Evolutionary conservation across 2,888 invertebrate genomes (phyloP), one percentile per base, ranked within the genome.

Genomic region (Drepanosiphum platanoidis): DNA sequence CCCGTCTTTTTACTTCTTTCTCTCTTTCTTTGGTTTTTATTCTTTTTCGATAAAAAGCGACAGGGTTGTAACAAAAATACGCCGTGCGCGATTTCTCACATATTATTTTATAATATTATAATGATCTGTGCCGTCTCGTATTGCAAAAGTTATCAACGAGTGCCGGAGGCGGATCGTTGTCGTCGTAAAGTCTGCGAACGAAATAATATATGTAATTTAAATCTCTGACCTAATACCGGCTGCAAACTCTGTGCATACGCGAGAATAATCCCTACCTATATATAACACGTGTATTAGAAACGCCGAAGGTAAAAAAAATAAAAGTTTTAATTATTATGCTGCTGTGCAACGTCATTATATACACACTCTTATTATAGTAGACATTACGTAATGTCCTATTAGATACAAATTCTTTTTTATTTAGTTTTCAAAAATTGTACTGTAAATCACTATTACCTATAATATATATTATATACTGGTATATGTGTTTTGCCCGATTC

Each of bases 161-260:
- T 15, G 34, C 58, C 75, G 18, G n/a, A n/a, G n/a, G 15, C 7
- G n/a, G 32, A 1, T 68, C 68, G 22, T 34, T 15, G n/a, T 1
- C 34, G 58, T 34, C 52, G 52, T 34, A 36, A 52, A 58, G 75
- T 58, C 58, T 58, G 27, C 15, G 34, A 75, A 58, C 15, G 34
- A 68, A 68, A 68, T 7, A n/a, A n/a, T n/a, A n/a, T n/a, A n/a
- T n/a, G 8, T 22, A 27, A 36, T 71, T 15, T 58, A 58, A 34
- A 36, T 52, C 58, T 75, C 15, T 58, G 75, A 58, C 18, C 75
- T 75, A 58, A 74, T 52, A 75, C 36, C 58, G 13, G 15, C 52
- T 52, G 18, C 34, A 32, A 75, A 52, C 34, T n/a, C 52, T 15
- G 3, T 74, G 22, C 32, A 13, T 11, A 15, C 36, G n/a, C 15